A percentile compares a stretch with the other conserved stretches of the same genome.
Conservation (phyloP, 2,888 invertebrate species). For the Luperina testacea region DNA sequence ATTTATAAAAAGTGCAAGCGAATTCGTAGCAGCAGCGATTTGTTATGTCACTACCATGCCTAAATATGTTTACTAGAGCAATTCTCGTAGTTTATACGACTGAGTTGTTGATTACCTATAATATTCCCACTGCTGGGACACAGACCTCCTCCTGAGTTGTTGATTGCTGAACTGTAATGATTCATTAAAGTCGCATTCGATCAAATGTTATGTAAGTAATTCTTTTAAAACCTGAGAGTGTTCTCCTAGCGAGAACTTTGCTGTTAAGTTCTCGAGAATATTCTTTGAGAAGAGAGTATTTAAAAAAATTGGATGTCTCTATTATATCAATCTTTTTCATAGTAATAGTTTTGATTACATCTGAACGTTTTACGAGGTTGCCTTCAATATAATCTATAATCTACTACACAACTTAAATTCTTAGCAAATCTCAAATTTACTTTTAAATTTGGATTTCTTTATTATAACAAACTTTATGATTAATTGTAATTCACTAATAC, state of each 20-base stretch:
- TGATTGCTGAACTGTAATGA: constrained; percentile 13
- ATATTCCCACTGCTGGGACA: background rate
- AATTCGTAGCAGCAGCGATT: constrained; percentile 47
- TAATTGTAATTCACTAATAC: background rate
- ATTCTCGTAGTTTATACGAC: constrained; percentile 2
- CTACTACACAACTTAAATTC: background rate
- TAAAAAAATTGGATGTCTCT: background rate
- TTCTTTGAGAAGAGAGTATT: background rate
- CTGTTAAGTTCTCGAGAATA: background rate
- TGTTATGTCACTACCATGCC: constrained; percentile 51
- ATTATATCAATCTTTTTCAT: background rate
- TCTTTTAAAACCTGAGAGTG: background rate
- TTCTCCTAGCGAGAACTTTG: background rate
- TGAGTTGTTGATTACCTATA: background rate
- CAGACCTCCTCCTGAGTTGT: background rate
- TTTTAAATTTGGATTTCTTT: background rate
- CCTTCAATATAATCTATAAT: no score
- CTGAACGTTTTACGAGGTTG: background rate
- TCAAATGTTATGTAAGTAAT: constrained; percentile 14
- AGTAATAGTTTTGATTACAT: background rate
- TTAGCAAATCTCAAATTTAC: background rate
- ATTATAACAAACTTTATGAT: background rate
- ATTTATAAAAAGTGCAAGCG: constrained; percentile 43
- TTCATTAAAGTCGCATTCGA: constrained; percentile 26
- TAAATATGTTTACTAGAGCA: constrained; percentile 7